Conservation (phyloP, 2,888 invertebrate genomes). For the Leucozona laternaria region DNA sequence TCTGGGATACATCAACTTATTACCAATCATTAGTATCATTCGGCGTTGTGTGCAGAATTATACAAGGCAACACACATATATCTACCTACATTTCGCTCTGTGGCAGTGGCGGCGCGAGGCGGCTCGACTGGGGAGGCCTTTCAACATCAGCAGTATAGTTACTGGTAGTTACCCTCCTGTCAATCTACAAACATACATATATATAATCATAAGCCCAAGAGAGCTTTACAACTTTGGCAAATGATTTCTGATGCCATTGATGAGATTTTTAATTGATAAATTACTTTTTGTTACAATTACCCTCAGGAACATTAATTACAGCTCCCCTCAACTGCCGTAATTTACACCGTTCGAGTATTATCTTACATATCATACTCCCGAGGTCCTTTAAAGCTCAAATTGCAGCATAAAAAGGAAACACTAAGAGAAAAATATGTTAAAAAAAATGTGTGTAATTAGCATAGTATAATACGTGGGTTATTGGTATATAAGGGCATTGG, state of each 20-base stretch:
- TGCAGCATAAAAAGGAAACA: neutral
- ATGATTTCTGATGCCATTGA: slow-evolving; percentile 67
- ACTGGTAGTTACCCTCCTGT: neutral
- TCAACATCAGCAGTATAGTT: neutral
- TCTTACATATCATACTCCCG: neutral
- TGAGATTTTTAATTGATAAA: slow-evolving; percentile 75
- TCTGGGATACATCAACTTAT: slow-evolving; percentile 59
- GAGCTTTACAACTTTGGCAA: slow-evolving; percentile 55
- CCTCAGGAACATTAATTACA: slow-evolving; percentile 71
- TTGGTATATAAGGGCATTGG: no score
- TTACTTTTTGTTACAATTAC: slow-evolving; percentile 74
- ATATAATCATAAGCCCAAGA: neutral
- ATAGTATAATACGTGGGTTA: no score
- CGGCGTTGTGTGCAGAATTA: slow-evolving; percentile 30
- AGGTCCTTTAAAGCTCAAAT: neutral
- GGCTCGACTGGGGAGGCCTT: neutral
- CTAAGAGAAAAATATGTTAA: neutral
- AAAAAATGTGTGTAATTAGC: no score
- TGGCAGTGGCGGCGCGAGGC: neutral
- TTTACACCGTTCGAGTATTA: slow-evolving; percentile 56
- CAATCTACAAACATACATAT: neutral
- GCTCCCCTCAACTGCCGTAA: slow-evolving; percentile 56
- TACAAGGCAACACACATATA: slow-evolving; percentile 35
- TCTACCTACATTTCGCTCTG: neutral
- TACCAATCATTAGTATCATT: slow-evolving; percentile 72